A percentile compares a stretch with the other conserved stretches of the same genome.
phyloP scores from a whole-genome alignment of 2,113 vertebrate species.

The Ctenomys sociabilis region DNA sequence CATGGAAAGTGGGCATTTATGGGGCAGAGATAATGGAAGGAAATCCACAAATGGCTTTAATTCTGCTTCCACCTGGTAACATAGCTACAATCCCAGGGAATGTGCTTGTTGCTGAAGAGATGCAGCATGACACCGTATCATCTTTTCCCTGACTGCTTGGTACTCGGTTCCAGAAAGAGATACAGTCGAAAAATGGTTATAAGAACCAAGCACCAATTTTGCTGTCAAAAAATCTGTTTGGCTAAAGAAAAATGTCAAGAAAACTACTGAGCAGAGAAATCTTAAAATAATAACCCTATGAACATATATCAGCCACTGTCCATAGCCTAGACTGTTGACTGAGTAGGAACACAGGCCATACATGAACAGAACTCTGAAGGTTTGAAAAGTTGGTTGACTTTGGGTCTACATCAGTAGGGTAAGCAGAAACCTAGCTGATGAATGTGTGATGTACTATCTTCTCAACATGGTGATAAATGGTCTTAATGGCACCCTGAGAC shows the following conservation, averaged over 20 bases:
- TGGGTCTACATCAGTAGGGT: background rate
- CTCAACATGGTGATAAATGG: background rate
- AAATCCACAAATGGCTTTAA: background rate
- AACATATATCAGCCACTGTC: background rate
- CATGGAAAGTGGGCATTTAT: background rate
- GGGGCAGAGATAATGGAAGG: background rate
- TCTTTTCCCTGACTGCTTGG: background rate
- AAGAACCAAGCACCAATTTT: background rate
- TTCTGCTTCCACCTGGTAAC: background rate
- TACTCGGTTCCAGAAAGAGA: background rate
- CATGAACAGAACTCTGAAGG: accelerated
- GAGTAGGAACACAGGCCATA: background rate
- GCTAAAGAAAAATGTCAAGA: background rate
- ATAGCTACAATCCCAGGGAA: background rate
- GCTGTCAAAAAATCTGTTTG: background rate
- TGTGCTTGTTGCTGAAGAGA: accelerated
- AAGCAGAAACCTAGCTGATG: background rate
- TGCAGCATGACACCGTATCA: background rate
- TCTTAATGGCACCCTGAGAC: background rate
- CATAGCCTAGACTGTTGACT: background rate
- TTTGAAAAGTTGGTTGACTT: background rate
- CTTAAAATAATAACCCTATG: background rate
- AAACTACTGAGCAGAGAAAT: background rate
- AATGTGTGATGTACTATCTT: accelerated
- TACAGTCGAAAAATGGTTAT: background rate